Conservation (phyloP, 2,888 invertebrate species). For the Pollenia labialis region DNA sequence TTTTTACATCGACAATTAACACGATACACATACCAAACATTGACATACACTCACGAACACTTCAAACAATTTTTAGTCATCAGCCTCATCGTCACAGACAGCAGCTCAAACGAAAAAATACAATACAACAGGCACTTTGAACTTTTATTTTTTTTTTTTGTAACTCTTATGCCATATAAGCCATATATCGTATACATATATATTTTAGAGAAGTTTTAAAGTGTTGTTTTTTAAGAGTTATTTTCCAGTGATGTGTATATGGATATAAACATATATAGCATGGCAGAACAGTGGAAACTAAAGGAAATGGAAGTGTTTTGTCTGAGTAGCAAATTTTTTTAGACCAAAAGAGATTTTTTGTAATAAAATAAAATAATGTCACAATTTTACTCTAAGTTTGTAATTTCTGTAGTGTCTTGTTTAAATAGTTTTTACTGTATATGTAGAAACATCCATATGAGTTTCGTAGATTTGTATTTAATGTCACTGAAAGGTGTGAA, state of each 20-base stretch:
- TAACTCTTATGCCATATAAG: background rate
- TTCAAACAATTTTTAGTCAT: slow-evolving; percentile 53
- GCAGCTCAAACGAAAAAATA: background rate
- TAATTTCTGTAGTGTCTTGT: background rate
- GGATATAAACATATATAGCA: too few species aligned
- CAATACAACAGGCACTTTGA: background rate
- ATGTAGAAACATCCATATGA: background rate
- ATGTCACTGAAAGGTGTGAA: slow-evolving; percentile 40
- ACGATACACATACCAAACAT: slow-evolving; percentile 50
- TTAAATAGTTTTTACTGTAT: background rate
- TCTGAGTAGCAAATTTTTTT: too few species aligned
- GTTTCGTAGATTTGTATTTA: slow-evolving; percentile 13
- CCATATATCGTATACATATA: background rate
- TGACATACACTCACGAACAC: slow-evolving; percentile 47
- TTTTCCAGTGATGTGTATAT: background rate
- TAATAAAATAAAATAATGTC: too few species aligned
- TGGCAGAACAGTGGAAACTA: background rate
- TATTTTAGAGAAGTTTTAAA: slow-evolving; percentile 40
- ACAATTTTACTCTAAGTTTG: background rate
- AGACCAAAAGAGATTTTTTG: background rate
- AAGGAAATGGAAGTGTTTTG: background rate
- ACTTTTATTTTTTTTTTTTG: background rate
- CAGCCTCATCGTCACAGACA: slow-evolving; percentile 23
- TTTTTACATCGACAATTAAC: slow-evolving; percentile 54
- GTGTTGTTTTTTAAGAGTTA: slow-evolving; percentile 54